A percentile compares a stretch with the other conserved stretches of the same genome.
Evolutionary conservation across 2,113 vertebrate species (phyloP).

Genomic region (Syngnathus floridae): DNA sequence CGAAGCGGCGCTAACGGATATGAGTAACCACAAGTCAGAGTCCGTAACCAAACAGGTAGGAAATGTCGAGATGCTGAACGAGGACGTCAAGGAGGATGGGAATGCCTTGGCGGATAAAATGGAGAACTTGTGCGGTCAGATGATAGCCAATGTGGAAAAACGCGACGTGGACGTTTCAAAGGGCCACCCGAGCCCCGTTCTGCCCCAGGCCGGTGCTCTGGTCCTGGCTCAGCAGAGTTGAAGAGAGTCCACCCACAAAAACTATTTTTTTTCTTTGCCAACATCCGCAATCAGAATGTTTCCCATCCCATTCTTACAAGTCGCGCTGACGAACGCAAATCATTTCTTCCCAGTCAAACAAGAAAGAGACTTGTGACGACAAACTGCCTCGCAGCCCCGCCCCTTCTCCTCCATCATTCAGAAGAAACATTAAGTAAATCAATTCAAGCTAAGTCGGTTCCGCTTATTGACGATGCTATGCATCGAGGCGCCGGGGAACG

Average conservation of each 20-base stretch:
- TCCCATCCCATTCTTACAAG: conserved; percentile 5
- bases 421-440: conserved; percentile 15
- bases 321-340: conserved; percentile 41
- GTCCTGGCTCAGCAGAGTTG: conserved; percentile 45
- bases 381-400: conserved; percentile 37
- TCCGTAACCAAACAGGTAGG: neutral
- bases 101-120: neutral
- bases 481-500: conserved; percentile 38
- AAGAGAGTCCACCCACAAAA: conserved; percentile 14
- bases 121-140: conserved; percentile 9
- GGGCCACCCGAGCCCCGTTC: conserved; percentile 19
- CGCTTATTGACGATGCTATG: conserved; percentile 57
- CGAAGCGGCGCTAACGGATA: conserved; percentile 4
- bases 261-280: conserved; percentile 19
- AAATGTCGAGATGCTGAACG: neutral
- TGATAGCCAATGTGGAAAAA: conserved; percentile 11
- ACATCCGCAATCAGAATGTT: conserved; percentile 5
- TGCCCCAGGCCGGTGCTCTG: conserved; percentile 22
- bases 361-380: conserved; percentile 19
- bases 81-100: neutral
- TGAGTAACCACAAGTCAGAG: neutral
- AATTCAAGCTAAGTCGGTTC: conserved; percentile 10
- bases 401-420: conserved; percentile 40
- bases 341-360: conserved; percentile 10
- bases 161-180: conserved; percentile 25